A percentile compares a stretch with the other conserved stretches of the same genome.
Conservation (phyloP, 2,797 vertebrate species). For the Sebastiscus albofasciatus region DNA sequence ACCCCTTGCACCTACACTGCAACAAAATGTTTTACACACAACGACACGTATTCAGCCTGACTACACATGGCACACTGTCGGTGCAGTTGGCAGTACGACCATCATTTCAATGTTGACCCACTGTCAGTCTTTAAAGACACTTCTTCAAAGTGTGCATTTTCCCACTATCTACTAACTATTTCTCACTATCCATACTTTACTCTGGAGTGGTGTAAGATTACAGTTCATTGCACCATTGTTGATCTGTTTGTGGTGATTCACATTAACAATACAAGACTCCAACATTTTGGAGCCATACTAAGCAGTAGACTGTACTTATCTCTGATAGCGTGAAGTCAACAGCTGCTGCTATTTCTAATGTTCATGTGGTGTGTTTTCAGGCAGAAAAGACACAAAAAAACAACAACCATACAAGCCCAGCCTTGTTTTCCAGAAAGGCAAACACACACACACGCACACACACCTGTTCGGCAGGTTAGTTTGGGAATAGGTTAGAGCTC, state of each 20-base stretch:
- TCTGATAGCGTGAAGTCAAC: slow-evolving; percentile 48
- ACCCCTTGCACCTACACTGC: too few relatives aligned
- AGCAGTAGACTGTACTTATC: slow-evolving; percentile 47
- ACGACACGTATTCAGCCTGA: not conserved
- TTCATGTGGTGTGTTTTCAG: slow-evolving; percentile 65
- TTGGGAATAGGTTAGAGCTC: slow-evolving; percentile 68
- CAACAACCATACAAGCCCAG: slow-evolving; percentile 48
- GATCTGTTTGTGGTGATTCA: slow-evolving; percentile 2
- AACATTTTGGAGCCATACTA: not conserved
- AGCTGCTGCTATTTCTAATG: slow-evolving; percentile 68
- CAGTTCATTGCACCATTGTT: not conserved
- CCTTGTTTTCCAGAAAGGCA: slow-evolving; percentile 55
- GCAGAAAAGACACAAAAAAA: slow-evolving; percentile 42
- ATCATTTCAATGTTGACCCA: not conserved
- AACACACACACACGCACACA: slow-evolving; percentile 30
- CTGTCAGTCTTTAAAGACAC: not conserved
- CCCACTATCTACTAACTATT: too few relatives aligned
- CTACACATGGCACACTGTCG: not conserved
- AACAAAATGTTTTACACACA: not conserved
- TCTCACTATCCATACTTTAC: not conserved
- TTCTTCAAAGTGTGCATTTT: not conserved
- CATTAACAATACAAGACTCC: not conserved
- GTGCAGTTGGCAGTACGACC: not conserved
- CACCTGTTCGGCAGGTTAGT: slow-evolving; percentile 64
- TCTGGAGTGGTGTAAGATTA: not conserved